A percentile compares a stretch with the other conserved stretches of the same genome.
phyloP scores from a whole-genome alignment of 2,888 invertebrate genomes.

The Drosophila prolongata region DNA sequence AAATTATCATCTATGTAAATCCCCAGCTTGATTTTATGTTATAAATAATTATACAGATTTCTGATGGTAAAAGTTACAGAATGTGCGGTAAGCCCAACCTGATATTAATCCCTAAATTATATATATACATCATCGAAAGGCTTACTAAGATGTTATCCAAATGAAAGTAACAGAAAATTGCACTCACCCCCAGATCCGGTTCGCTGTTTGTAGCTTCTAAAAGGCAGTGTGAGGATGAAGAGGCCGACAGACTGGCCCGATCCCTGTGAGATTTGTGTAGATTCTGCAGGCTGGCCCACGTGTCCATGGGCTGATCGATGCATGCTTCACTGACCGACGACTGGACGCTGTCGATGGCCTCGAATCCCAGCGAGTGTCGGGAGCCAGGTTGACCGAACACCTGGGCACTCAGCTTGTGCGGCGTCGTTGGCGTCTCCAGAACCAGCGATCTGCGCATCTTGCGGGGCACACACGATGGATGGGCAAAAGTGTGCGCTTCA shows the following conservation, averaged over 20 bases:
- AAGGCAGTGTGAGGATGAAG: slow-evolving; percentile 54
- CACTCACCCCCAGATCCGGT: slow-evolving; percentile 87
- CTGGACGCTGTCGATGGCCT: slow-evolving; percentile 68
- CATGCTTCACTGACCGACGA: slow-evolving; percentile 25
- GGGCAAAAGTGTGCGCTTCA: slow-evolving; percentile 70
- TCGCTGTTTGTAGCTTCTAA: slow-evolving; percentile 87
- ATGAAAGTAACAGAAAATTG: not conserved
- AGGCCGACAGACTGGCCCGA: slow-evolving; percentile 31
- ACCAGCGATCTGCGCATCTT: slow-evolving; percentile 64
- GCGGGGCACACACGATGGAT: slow-evolving; percentile 63
- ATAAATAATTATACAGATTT: too few species aligned
- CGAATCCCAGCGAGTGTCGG: slow-evolving; percentile 74
- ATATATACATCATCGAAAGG: too few species aligned
- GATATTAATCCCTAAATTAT: too few species aligned
- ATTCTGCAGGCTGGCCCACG: slow-evolving; percentile 89
- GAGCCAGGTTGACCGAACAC: slow-evolving; percentile 85
- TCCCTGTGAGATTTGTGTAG: slow-evolving; percentile 81
- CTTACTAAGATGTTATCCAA: too few species aligned
- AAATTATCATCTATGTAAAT: too few species aligned
- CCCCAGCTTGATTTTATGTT: too few species aligned
- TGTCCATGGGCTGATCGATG: slow-evolving; percentile 71
- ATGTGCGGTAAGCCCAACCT: too few species aligned
- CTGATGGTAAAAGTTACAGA: too few species aligned
- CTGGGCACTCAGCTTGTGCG: slow-evolving; percentile 87
- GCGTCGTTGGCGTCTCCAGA: slow-evolving; percentile 46